phyloP scores from a whole-genome alignment of 2,888 invertebrate genomes.

The Tetrapedia diversipes region DNA sequence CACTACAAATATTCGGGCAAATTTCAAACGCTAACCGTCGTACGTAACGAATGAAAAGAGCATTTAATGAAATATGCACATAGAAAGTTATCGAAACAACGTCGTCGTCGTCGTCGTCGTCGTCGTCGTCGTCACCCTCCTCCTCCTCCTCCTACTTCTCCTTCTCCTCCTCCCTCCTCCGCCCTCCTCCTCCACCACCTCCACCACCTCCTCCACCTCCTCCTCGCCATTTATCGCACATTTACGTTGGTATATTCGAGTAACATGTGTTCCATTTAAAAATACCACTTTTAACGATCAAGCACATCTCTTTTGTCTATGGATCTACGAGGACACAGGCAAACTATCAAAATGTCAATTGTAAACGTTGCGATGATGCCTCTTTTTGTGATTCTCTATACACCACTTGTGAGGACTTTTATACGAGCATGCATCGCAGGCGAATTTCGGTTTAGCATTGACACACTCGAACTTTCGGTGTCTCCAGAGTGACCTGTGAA shows the following conservation, averaged over 20 bases:
- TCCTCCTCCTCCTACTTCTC: background rate
- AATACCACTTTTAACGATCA: background rate
- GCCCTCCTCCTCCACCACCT: too few species aligned
- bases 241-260: background rate
- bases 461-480: conserved; percentile 80
- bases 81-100: too few species aligned
- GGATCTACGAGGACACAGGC: too few species aligned
- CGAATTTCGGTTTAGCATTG: conserved; percentile 75
- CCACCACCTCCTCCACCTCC: too few species aligned
- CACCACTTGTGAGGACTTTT: conserved; percentile 79
- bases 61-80: too few species aligned
- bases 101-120: background rate
- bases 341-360: conserved; percentile 7
- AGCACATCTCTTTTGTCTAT: background rate
- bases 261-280: background rate
- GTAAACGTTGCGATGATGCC: conserved; percentile 62
- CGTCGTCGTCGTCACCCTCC: too few species aligned
- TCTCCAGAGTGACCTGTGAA: conserved; percentile 77
- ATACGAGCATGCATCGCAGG: conserved; percentile 75
- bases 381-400: conserved; percentile 76
- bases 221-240: background rate
- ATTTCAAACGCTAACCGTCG: background rate
- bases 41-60: background rate
- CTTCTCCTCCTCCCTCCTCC: too few species aligned
- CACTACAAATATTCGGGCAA: background rate